Base-by-base conservation (phyloP, 2,113 vertebrate species). In the Semnornis frantzii region DNA sequence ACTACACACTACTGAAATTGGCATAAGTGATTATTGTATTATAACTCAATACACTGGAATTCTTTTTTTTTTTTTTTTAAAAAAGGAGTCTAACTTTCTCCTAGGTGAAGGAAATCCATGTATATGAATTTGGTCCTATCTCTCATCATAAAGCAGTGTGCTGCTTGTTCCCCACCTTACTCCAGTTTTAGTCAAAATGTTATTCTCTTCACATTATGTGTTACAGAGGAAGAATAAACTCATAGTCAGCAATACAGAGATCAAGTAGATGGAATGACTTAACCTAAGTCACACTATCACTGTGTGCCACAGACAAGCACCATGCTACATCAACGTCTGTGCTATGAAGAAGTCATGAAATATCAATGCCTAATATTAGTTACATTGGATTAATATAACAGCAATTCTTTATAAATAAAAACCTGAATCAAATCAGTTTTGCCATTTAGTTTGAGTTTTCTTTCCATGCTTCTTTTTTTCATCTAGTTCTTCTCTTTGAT, bases 371-470 rank as follows among this genome's bases (percentile, higher is more conserved):
- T 34, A 28, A 17, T 87, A 73, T 80, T 69, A 82, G 85, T 80
- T 46, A 76, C 5, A 50, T 31, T 52, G 25, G 6, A 15, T 52
- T 95, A 79, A 30, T 30, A 6, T 52, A 93, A 58, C 63, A 19
- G 30, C 37, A 89, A 66, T 63, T 73, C 68, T 78, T 92, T 87
- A 84, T 39, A 46, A 95, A 90, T 94, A 87, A 89, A 94, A 94
- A 44, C 46, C 18, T 54, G 44, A n/a, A 62, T 75, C 48, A 82
- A 71, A 30, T n/a, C 15, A 24, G 52, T 89, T 77, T 85, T 88
- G 28, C 30, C 74, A 80, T 70, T 91, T 75, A 89, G 82, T 85
- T 80, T 75, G 70, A 44, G 33, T 10, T 2, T 4, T 72, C 89
- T 65, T 73, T 27, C 25, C 42, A 7, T 18, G 8, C 15, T 63